Percentiles rank a stretch among this genome's conserved stretches.
These are phyloP conservation scores for Microcebus griseorufus DNA, from an alignment of 2,113 vertebrate species.

Conservation along the genomic window DNA sequence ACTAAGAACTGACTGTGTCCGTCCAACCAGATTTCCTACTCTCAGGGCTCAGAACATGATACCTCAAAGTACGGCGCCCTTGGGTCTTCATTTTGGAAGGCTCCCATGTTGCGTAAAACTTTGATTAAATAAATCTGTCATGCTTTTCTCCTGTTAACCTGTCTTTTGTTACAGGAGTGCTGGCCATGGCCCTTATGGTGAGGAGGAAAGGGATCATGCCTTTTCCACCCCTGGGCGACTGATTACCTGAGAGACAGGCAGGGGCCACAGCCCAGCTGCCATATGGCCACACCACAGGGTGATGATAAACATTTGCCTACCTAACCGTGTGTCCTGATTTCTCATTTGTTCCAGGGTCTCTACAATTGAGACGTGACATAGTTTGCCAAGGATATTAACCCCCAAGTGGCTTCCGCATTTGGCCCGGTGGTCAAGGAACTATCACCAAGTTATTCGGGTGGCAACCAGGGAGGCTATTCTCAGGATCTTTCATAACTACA, in stretches of 20 bases:
- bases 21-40: neutral
- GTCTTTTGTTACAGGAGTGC: neutral
- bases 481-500: neutral
- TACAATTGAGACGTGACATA: neutral
- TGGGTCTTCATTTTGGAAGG: neutral
- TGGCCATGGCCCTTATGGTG: neutral
- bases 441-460: neutral
- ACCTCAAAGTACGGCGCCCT: neutral
- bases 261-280: neutral
- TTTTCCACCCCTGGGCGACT: neutral
- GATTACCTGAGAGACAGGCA: neutral
- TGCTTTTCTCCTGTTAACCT: neutral
- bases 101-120: neutral
- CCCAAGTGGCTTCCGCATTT: neutral
- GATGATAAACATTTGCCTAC: rapidly evolving
- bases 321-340: neutral
- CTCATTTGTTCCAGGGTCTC: neutral
- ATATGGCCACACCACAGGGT: neutral
- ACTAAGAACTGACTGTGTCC: neutral
- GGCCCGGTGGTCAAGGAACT: neutral
- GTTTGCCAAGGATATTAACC: neutral
- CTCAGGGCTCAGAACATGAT: neutral
- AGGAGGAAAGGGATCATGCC: neutral
- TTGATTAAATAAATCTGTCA: neutral
- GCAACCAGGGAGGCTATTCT: neutral